Conservation (phyloP, 2,888 invertebrate species). For the Volucella bombylans region DNA sequence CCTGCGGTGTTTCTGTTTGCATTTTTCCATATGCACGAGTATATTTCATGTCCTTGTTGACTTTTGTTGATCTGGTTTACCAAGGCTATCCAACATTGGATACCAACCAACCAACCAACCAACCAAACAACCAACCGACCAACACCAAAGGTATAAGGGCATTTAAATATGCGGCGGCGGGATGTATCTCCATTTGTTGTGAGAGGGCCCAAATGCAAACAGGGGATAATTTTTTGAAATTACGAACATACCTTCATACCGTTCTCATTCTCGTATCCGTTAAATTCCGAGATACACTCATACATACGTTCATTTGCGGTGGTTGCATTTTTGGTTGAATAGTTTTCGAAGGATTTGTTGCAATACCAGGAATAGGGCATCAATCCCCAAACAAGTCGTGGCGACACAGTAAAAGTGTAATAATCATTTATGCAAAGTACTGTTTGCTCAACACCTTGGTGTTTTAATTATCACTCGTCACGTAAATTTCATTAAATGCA, state of each 20-base stretch:
- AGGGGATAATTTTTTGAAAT: constrained; percentile 45
- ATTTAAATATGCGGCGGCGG: not conserved
- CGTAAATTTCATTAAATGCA: constrained; percentile 57
- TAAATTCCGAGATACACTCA: too few relatives aligned
- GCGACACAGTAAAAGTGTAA: constrained; percentile 15
- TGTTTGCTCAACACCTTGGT: constrained; percentile 66
- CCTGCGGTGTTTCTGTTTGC: constrained; percentile 19
- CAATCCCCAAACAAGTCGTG: not conserved
- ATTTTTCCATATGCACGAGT: constrained; percentile 35
- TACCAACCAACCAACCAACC: not conserved
- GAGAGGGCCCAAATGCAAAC: constrained; percentile 18
- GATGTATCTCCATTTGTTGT: not conserved
- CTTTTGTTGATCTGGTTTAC: constrained; percentile 65
- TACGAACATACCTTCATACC: constrained; percentile 48
- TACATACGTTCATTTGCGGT: constrained; percentile 12
- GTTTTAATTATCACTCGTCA: constrained; percentile 69
- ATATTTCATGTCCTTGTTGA: constrained; percentile 63
- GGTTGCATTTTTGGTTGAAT: constrained; percentile 37
- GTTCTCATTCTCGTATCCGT: not conserved
- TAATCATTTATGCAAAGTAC: constrained; percentile 51
- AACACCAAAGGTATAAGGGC: constrained; percentile 13
- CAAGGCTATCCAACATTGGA: constrained; percentile 13
- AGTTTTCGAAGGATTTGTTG: constrained; percentile 37
- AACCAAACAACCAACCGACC: not conserved
- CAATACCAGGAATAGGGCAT: not conserved